A percentile compares a stretch with the other conserved stretches of the same genome.
Evolutionary conservation across 2,797 vertebrate genomes (phyloP).

Genomic region (Onychomys arenicola): DNA sequence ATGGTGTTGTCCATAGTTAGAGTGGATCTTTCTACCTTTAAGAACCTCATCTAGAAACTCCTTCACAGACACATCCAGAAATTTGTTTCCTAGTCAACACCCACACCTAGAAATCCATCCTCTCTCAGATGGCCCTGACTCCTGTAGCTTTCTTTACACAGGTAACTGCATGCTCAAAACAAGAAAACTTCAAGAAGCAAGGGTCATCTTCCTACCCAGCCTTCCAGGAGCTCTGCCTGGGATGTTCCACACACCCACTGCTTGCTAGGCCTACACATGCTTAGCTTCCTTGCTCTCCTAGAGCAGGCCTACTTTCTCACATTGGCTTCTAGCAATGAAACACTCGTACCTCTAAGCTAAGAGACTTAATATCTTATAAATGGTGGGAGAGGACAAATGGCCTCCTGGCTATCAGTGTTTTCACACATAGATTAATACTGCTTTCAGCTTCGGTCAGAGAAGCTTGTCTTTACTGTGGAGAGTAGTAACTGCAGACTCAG

Average conservation of each 20-base stretch:
- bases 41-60: neutral
- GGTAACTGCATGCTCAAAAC: neutral
- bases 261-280: neutral
- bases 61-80: neutral
- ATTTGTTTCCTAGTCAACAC: neutral
- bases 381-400: neutral
- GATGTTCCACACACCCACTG: fast-evolving
- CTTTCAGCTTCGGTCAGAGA: neutral
- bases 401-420: neutral
- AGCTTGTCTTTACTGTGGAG: neutral
- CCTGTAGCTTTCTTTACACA: neutral
- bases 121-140: neutral
- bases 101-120: neutral
- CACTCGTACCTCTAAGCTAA: neutral
- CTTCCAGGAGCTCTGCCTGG: neutral
- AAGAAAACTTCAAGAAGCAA: neutral
- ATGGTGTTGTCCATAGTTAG: neutral
- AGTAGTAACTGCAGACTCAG: neutral
- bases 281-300: neutral
- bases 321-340: neutral
- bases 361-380: neutral
- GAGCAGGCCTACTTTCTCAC: neutral
- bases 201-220: neutral
- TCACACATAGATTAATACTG: neutral
- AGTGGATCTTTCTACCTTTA: neutral